Evolutionary conservation across 2,888 invertebrate genomes (phyloP).

Genomic region (Acleris sparsana): DNA sequence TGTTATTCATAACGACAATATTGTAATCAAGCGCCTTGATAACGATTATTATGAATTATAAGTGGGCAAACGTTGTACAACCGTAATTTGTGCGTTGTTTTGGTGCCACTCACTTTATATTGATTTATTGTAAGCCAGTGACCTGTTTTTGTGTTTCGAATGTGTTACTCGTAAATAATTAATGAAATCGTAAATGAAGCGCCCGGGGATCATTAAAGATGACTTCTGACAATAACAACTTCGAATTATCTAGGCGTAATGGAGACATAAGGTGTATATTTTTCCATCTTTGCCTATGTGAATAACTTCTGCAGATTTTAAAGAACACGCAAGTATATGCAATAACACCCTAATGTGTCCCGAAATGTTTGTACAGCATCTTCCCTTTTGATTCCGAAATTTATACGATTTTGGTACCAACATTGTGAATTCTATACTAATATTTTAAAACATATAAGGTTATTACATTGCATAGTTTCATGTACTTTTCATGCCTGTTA

Average conservation of each 20-base stretch:
- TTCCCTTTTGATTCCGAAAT: too few species aligned
- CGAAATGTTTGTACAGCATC: too few species aligned
- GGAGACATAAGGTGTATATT: slow-evolving; percentile 19
- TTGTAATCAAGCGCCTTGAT: slow-evolving; percentile 8
- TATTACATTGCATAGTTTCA: too few species aligned
- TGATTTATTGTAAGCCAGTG: slow-evolving; percentile 79
- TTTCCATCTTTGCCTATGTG: too few species aligned
- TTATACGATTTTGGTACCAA: too few species aligned
- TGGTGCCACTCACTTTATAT: slow-evolving; percentile 74
- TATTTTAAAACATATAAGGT: too few species aligned
- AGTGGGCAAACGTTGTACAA: slow-evolving; percentile 12
- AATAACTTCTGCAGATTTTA: too few species aligned
- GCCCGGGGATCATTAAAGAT: slow-evolving; percentile 45
- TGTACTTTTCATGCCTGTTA: too few species aligned
- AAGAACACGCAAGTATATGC: too few species aligned
- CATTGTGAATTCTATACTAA: too few species aligned
- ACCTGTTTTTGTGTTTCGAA: slow-evolving; percentile 77
- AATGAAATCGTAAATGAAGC: slow-evolving; percentile 57
- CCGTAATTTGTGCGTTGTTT: slow-evolving; percentile 63
- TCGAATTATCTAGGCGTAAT: slow-evolving; percentile 23
- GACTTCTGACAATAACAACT: slow-evolving; percentile 40
- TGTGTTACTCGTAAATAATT: slow-evolving; percentile 74
- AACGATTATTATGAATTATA: neutral
- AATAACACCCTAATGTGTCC: too few species aligned
- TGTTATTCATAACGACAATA: slow-evolving; percentile 16